Percentiles rank a stretch among this genome's conserved stretches.
Conservation (phyloP, 35 echinoderm and acorn worm genomes). For the Stichopus chloronotus region DNA sequence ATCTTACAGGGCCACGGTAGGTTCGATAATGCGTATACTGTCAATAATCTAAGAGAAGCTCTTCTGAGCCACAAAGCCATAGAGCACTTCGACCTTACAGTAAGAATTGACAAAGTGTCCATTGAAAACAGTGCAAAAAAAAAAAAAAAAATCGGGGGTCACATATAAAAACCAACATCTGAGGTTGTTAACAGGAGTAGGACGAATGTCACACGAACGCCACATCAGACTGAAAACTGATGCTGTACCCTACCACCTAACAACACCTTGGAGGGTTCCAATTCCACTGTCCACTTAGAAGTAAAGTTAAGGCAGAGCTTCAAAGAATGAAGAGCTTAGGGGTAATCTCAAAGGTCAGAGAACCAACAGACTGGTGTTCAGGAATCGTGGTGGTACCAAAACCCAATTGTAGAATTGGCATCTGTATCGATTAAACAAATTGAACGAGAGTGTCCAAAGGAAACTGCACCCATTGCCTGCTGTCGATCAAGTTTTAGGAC, state of each 20-base stretch:
- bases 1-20: too few relatives aligned
- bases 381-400: conserved; percentile 62
- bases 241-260: neutral
- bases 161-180: neutral
- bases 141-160: neutral
- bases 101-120: neutral
- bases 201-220: neutral
- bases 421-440: conserved; percentile 70
- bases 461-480: conserved; percentile 59
- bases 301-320: conserved; percentile 57
- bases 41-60: too few relatives aligned
- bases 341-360: conserved; percentile 63
- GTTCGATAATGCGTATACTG: too few relatives aligned
- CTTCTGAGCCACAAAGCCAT: conserved; percentile 27
- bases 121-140: neutral
- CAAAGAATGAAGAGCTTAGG: conserved; percentile 48
- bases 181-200: conserved; percentile 29
- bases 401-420: conserved; percentile 44
- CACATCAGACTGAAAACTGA: conserved; percentile 29
- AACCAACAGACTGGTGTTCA: conserved; percentile 72
- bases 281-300: neutral
- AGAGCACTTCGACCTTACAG: neutral
- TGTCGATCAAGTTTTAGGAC: conserved; percentile 57
- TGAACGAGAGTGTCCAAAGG: conserved; percentile 60
- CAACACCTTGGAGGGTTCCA: conserved; percentile 22